A percentile compares a stretch with the other conserved stretches of the same genome.
phyloP scores from a whole-genome alignment of 2,797 vertebrate species.

The Oreortyx pictus region DNA sequence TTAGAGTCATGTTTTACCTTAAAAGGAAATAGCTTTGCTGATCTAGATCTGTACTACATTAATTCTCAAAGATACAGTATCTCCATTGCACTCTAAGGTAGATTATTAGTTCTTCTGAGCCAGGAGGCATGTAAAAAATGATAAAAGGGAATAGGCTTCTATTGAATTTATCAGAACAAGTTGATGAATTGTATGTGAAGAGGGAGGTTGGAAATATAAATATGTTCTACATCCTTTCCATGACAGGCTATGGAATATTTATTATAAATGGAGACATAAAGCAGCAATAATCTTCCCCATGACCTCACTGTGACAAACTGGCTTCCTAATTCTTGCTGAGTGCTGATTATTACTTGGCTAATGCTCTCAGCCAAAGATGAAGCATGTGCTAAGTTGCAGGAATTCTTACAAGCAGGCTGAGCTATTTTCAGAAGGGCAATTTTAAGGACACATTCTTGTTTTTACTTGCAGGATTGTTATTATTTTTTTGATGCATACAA shows the following conservation, averaged over 20 bases:
- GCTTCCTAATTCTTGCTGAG: slow-evolving; percentile 67
- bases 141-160: slow-evolving; percentile 31
- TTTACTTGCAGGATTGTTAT: not conserved
- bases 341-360: slow-evolving; percentile 70
- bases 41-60: slow-evolving; percentile 16
- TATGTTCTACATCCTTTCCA: slow-evolving; percentile 58
- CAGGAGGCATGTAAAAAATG: slow-evolving; percentile 4
- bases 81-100: not conserved
- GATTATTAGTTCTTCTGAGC: slow-evolving; percentile 21
- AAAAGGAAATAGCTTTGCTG: slow-evolving; percentile 37
- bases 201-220: slow-evolving; percentile 46
- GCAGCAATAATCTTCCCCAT: slow-evolving; percentile 68
- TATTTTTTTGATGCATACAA: not conserved
- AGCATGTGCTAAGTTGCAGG: slow-evolving; percentile 56
- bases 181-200: slow-evolving; percentile 62
- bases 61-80: slow-evolving; percentile 8
- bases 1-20: not conserved
- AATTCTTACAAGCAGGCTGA: slow-evolving; percentile 56
- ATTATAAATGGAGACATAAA: slow-evolving; percentile 68
- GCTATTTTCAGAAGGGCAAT: slow-evolving; percentile 55
- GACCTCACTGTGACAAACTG: slow-evolving; percentile 68
- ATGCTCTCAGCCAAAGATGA: slow-evolving; percentile 45
- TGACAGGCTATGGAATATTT: slow-evolving; percentile 65
- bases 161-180: slow-evolving; percentile 45
- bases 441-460: slow-evolving; percentile 39